A percentile compares a stretch with the other conserved stretches of the same genome.
Evolutionary conservation across 2,113 vertebrate species (phyloP).

Genomic region (Semnopithecus entellus): DNA sequence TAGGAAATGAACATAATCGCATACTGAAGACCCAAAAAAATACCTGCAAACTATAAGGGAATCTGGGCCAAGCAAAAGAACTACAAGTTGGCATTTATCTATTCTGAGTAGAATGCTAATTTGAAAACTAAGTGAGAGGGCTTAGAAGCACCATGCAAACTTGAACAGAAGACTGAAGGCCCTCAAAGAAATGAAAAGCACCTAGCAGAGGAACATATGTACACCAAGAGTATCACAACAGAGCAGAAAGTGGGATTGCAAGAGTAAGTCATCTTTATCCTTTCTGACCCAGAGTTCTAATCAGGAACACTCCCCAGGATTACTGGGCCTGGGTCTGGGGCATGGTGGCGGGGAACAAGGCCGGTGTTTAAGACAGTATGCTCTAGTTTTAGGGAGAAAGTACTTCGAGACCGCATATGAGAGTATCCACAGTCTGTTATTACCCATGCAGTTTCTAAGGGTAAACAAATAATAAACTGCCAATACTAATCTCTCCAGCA

Average conservation of each 20-base stretch:
- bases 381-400: not conserved
- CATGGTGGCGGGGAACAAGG: fast-evolving
- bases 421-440: not conserved
- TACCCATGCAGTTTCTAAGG: not conserved
- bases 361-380: not conserved
- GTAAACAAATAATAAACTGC: not conserved
- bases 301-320: not conserved
- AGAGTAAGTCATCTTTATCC: not conserved
- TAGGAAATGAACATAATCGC: not conserved
- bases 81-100: not conserved
- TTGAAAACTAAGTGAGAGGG: not conserved
- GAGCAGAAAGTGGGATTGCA: not conserved
- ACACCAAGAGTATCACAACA: not conserved
- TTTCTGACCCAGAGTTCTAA: not conserved
- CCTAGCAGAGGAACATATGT: not conserved
- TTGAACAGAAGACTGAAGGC: not conserved
- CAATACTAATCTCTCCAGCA: not conserved
- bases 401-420: not conserved
- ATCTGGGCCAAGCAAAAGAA: not conserved
- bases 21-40: not conserved
- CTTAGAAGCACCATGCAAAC: not conserved
- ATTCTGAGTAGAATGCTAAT: not conserved
- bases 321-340: not conserved
- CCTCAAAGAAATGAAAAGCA: not conserved
- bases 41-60: not conserved